These are phyloP conservation scores for Trichoplusia ni DNA, from an alignment of 1,140 invertebrate genomes.

Conservation along the genomic window DNA sequence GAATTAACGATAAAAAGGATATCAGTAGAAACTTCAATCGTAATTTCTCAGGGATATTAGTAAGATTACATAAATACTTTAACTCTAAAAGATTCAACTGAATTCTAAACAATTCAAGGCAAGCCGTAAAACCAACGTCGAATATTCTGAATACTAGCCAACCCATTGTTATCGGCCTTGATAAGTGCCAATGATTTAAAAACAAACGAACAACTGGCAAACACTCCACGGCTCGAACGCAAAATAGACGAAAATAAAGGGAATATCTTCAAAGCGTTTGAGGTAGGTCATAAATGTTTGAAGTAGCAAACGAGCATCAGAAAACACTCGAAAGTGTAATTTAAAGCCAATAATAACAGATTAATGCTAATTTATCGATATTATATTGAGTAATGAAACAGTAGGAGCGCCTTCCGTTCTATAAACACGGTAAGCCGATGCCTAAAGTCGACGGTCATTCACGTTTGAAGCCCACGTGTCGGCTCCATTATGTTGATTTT, in stretches of 20 bases:
- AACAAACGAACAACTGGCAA: not conserved
- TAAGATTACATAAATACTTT: not conserved
- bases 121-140: not conserved
- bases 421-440: slow-evolving; percentile 7
- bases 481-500: slow-evolving; percentile 18
- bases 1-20: too few species aligned
- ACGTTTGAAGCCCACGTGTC: slow-evolving; percentile 41
- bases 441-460: slow-evolving; percentile 32
- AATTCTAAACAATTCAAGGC: slow-evolving; percentile 8
- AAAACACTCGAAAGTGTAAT: slow-evolving; percentile 25
- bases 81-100: not conserved
- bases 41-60: too few species aligned
- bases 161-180: slow-evolving; percentile 15
- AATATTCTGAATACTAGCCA: slow-evolving; percentile 5
- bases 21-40: too few species aligned
- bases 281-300: slow-evolving; percentile 18
- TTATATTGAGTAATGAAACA: not conserved
- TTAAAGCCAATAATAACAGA: slow-evolving; percentile 11
- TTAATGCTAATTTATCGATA: not conserved
- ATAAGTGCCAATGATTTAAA: slow-evolving; percentile 2
- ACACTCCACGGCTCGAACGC: not conserved
- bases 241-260: not conserved
- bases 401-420: not conserved
- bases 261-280: slow-evolving; percentile 10
- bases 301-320: not conserved